Percentiles rank a stretch among this genome's conserved stretches.
Conservation (phyloP, 2,888 invertebrate genomes). For the Ectemnius continuus region DNA sequence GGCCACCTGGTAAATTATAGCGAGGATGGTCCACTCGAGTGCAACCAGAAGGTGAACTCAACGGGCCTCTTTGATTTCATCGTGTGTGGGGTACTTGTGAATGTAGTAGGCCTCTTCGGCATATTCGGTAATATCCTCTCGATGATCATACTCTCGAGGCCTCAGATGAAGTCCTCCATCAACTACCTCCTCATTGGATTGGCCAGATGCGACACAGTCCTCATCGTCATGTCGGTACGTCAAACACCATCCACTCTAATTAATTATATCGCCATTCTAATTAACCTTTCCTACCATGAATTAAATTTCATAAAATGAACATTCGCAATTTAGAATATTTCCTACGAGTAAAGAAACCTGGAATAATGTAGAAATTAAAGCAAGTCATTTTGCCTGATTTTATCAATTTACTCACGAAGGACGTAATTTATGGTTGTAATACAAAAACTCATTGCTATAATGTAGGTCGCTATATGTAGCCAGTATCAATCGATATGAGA, state of each 20-base stretch:
- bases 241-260: neutral
- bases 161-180: slow-evolving; percentile 97
- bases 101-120: slow-evolving; percentile 89
- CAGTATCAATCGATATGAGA: no score
- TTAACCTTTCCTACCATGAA: neutral
- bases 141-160: slow-evolving; percentile 93
- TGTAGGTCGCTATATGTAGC: no score
- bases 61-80: slow-evolving; percentile 86
- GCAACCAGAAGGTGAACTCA: slow-evolving; percentile 47
- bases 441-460: no score
- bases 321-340: slow-evolving; percentile 9
- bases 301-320: slow-evolving; percentile 42
- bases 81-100: slow-evolving; percentile 89
- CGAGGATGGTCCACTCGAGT: slow-evolving; percentile 50
- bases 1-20: slow-evolving; percentile 19
- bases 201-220: slow-evolving; percentile 94
- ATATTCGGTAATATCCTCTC: slow-evolving; percentile 94
- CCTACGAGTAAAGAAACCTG: slow-evolving; percentile 18
- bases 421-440: no score
- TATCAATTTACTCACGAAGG: no score
- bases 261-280: neutral
- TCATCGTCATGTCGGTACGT: slow-evolving; percentile 88
- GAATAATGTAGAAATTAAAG: no score
- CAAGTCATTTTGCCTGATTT: no score
- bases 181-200: slow-evolving; percentile 96